phyloP scores from a whole-genome alignment of 2,797 vertebrate genomes.

The Distichodus sexfasciatus region DNA sequence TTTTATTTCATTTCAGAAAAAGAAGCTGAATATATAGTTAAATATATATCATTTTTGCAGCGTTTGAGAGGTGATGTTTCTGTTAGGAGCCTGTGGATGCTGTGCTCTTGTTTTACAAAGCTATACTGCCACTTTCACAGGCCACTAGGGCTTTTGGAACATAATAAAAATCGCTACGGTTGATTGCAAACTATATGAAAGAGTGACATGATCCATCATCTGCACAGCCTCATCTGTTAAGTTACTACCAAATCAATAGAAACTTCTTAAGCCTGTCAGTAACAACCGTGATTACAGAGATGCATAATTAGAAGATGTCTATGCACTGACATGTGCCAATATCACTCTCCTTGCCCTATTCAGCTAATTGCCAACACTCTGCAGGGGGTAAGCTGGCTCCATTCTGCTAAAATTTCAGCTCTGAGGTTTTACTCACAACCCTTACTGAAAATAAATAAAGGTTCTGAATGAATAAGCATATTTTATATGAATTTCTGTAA shows the following conservation, averaged over 20 bases:
- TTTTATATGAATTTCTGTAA: no score
- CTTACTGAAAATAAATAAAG: neutral
- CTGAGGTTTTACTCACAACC: neutral
- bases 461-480: neutral
- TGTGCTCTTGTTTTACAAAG: neutral
- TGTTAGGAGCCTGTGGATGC: neutral
- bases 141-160: neutral
- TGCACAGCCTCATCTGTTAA: neutral
- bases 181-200: neutral
- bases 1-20: no score
- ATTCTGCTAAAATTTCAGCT: neutral
- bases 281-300: neutral
- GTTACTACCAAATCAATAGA: constrained; percentile 7
- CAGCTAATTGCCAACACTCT: neutral
- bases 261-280: neutral
- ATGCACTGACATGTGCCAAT: neutral
- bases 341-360: neutral
- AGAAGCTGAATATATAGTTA: no score
- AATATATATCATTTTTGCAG: neutral
- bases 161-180: neutral
- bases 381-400: neutral
- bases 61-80: neutral
- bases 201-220: neutral
- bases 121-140: neutral
- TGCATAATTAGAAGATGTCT: neutral